Evolutionary conservation across 2,888 invertebrate genomes (phyloP).

Genomic region (Synergus gifuensis): DNA sequence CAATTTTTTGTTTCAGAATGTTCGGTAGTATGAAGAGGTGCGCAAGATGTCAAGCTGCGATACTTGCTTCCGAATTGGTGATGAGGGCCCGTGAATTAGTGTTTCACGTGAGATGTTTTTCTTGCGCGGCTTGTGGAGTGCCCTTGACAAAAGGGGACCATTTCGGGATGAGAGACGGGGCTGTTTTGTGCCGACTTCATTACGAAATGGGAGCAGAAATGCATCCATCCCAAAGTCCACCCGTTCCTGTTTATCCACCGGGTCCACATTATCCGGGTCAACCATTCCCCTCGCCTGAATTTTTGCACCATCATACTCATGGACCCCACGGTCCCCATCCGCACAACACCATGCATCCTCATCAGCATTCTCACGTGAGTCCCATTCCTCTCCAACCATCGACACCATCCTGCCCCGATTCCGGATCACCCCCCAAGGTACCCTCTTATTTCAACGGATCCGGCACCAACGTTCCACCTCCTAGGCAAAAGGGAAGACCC

Average conservation of each 20-base stretch:
- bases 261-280: conserved; percentile 80
- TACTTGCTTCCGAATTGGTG: conserved; percentile 94
- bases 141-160: conserved; percentile 95
- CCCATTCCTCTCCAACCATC: conserved; percentile 80
- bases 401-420: conserved; percentile 80
- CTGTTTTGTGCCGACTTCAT: conserved; percentile 91
- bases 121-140: conserved; percentile 92
- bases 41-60: conserved; percentile 92
- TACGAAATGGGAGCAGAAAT: conserved; percentile 80
- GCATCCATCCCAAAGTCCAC: conserved; percentile 75
- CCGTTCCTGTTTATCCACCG: conserved; percentile 75
- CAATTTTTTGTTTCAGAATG: conserved; percentile 83
- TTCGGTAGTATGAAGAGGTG: conserved; percentile 92
- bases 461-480: conserved; percentile 80
- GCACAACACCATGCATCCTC: conserved; percentile 66
- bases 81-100: conserved; percentile 96
- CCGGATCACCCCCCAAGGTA: conserved; percentile 77
- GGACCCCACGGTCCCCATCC: conserved; percentile 72
- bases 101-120: conserved; percentile 97
- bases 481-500: conserved; percentile 94
- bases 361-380: conserved; percentile 77
- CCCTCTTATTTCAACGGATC: conserved; percentile 81
- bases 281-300: conserved; percentile 80
- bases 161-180: conserved; percentile 93
- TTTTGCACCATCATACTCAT: conserved; percentile 75